phyloP scores from a whole-genome alignment of 2,113 vertebrate genomes.

The Mustelus asterias region DNA sequence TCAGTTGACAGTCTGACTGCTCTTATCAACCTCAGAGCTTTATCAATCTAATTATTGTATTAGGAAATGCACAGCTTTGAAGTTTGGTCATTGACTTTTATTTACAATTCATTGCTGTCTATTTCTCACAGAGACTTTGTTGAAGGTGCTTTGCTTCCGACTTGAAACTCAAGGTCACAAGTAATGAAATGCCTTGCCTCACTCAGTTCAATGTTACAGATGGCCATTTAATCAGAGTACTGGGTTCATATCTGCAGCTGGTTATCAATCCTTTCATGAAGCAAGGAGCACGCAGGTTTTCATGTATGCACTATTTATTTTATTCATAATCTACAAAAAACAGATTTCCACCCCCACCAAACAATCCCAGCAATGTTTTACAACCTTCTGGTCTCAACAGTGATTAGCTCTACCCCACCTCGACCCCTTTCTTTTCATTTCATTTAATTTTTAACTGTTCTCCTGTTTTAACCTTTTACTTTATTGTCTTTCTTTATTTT shows the following conservation, averaged over 20 bases:
- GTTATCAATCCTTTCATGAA: not conserved
- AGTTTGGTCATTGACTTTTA: not conserved
- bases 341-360: no score
- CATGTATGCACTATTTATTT: not conserved
- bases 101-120: not conserved
- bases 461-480: no score
- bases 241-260: not conserved
- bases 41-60: not conserved
- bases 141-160: not conserved
- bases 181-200: not conserved
- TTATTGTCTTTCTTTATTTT: no score
- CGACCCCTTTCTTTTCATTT: no score
- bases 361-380: no score
- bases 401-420: no score
- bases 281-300: not conserved
- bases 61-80: not conserved
- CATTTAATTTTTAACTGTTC: no score
- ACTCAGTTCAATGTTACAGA: no score
- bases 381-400: no score
- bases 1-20: no score
- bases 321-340: not conserved
- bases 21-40: not conserved
- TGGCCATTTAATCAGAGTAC: not conserved
- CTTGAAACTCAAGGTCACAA: not conserved
- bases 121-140: not conserved